A percentile compares a stretch with the other conserved stretches of the same genome.
Evolutionary conservation across 2,888 invertebrate genomes (phyloP).

Genomic region (Osmoderma eremita): DNA sequence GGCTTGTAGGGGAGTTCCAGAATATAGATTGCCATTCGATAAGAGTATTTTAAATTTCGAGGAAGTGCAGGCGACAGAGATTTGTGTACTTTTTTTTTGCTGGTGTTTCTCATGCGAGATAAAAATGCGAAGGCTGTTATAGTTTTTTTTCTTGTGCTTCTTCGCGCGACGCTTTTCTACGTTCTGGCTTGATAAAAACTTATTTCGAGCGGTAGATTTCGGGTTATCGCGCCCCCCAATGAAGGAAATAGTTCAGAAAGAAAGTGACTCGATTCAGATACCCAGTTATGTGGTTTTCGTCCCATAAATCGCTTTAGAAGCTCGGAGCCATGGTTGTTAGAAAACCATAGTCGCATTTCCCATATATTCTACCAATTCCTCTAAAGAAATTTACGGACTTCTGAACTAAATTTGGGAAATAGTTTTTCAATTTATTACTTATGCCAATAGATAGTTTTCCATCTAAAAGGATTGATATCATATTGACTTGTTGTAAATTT

Average conservation of each 20-base stretch:
- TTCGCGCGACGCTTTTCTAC: slow-evolving; percentile 6
- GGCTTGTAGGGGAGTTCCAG: slow-evolving; percentile 49
- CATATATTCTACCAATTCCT: too few species aligned
- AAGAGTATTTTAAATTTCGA: slow-evolving; percentile 57
- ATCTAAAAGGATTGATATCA: too few species aligned
- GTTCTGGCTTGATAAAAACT: slow-evolving; percentile 34
- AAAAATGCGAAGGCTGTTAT: slow-evolving; percentile 43
- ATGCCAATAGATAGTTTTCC: too few species aligned
- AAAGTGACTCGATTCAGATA: not conserved
- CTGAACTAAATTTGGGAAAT: too few species aligned
- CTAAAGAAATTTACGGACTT: too few species aligned
- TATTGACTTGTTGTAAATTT: too few species aligned
- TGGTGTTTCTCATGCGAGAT: slow-evolving; percentile 48
- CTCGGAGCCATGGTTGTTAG: too few species aligned
- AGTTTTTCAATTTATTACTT: too few species aligned
- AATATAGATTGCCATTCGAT: slow-evolving; percentile 57
- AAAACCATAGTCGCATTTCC: too few species aligned
- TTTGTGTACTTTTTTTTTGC: slow-evolving; percentile 51
- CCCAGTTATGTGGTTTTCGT: not conserved
- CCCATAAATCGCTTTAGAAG: too few species aligned
- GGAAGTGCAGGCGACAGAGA: slow-evolving; percentile 56
- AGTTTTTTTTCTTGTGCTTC: slow-evolving; percentile 34
- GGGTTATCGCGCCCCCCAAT: not conserved
- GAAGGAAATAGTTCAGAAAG: slow-evolving; percentile 1
- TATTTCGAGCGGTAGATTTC: slow-evolving; percentile 24